Evolutionary conservation across 2,113 vertebrate genomes (phyloP).

Genomic region (Rhinoderma darwinii): DNA sequence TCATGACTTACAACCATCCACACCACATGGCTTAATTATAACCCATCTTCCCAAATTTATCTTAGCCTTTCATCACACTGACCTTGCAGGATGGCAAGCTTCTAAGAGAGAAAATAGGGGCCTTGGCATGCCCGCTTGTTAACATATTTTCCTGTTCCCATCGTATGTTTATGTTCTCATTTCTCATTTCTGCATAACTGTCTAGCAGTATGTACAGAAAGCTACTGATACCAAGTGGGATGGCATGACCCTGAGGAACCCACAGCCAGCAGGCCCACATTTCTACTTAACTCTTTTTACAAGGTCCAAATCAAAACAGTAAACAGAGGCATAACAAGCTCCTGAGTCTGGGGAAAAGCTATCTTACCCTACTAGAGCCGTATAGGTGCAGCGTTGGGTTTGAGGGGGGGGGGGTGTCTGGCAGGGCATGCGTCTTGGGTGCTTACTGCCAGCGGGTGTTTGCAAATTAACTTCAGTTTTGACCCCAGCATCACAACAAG

Average conservation of each 20-base stretch:
- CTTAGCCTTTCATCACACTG: constrained; percentile 54
- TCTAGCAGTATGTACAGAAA: background rate
- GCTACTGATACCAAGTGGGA: background rate
- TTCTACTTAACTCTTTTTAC: background rate
- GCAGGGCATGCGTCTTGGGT: background rate
- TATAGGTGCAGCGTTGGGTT: no score
- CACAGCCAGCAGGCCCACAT: background rate
- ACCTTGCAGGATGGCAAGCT: constrained; percentile 54
- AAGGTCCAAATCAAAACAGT: no score
- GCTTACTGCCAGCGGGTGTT: background rate
- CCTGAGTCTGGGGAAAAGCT: no score
- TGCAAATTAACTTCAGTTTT: no score
- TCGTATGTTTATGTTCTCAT: constrained; percentile 45
- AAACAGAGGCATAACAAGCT: no score
- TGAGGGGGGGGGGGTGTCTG: background rate
- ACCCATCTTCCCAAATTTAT: constrained; percentile 46
- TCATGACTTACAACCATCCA: constrained; percentile 56
- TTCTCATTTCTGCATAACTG: constrained; percentile 29
- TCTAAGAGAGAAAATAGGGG: constrained; percentile 10
- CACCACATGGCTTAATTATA: constrained; percentile 59
- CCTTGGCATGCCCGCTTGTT: constrained; percentile 45
- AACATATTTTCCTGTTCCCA: constrained; percentile 43
- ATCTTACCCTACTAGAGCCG: no score
- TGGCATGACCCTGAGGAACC: background rate
- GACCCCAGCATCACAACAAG: no score